Base-by-base conservation (phyloP, 1,140 invertebrate genomes). In the Zaprionus vittiger region DNA sequence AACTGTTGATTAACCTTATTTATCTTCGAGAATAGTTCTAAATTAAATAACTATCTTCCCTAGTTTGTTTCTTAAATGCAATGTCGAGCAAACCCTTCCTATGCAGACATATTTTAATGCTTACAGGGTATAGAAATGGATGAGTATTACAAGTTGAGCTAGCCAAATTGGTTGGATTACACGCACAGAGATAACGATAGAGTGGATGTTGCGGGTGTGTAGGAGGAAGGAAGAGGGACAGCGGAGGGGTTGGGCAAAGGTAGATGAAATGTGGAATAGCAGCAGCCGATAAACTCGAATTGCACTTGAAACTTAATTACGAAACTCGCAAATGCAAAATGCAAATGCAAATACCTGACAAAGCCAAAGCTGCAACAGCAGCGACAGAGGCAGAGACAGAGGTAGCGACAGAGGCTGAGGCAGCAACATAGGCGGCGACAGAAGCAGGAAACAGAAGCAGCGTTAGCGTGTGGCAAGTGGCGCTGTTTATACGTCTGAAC, bases 281-380 rank as follows among this genome's bases (percentile, higher is more conserved):
- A 72, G 44, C 59, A 71, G 84, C 77, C 84, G 74, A 89, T 86
- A 86, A 86, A 86, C 83, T 79, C 72, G 68, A 80, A 83, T 76
- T 83, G 71, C 83, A 73, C 84, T 84, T 79, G 84, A 89, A 87
- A 87, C 85, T 89, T 84, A 89, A 87, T 87, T 87, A 87, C 85
- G 72, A 84, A 83, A 77, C 80, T 89, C 83, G 84, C 84, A 83
- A 87, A 83, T 84, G 75, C 68, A 61, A 76, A 79, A 79, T 76
- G 66, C 66, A 69, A 78, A 78, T 78, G 61, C 73, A 77, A 79
- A 76, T 77, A 77, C 75, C 75, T 79, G 77, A 55, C 77, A 79
- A 79, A 72, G 68, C 73, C 73, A 63, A 77, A 68, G 64, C 66
- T 44, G 73, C 44, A 55, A 24, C 73, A 55, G 55, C 20, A 55